Base-by-base conservation (phyloP, 2,888 invertebrate species). In the Selenia dentaria region DNA sequence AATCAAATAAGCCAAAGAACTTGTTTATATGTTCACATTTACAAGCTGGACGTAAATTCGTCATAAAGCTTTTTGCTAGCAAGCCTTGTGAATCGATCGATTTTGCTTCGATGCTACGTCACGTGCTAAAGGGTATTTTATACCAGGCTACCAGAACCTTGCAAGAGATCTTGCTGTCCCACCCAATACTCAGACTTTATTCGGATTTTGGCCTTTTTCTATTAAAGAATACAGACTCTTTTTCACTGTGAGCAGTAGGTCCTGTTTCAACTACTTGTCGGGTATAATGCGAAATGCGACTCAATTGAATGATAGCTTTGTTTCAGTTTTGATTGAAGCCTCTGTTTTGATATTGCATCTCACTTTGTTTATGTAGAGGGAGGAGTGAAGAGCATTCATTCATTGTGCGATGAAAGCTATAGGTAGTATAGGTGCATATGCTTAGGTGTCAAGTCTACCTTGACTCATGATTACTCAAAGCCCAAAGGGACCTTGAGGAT, bases 111-210 rank as follows among this genome's bases (percentile, higher is more conserved):
- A 3, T 32, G 9, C 39, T 31, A 56, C 42, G 54, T 41, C 46
- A 49, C 48, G 48, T 49, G 46, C 28, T 31, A 34, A 13, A 40
- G 31, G 38, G 43, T 43, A 49, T 33, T 27, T n/a, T 8, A 37
- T 51, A 54, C 54, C 40, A 51, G 51, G 54, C 22, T 8, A 40
- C 6, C 51, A 51, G 38, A 45, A 34, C 20, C 9, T 1, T 20
- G 18, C 18, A 46, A 28, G 49, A 51, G 45, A 10, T 51, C 14
- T 26, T 24, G 26, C 14, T 22, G 26, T 13, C 14, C 9, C 14
- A 12, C 0, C 8, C 10, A 22, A 36, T 14, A 2, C 37, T n/a
- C n/a, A n/a, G n/a, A n/a, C n/a, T 6, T 11, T 14, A 29, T 24
- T 39, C 16, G 27, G 37, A 22, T 22, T 37, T 20, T 8, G 5